Base-by-base conservation (phyloP, 2,888 invertebrate species). In the Cylindroiulus punctatus region DNA sequence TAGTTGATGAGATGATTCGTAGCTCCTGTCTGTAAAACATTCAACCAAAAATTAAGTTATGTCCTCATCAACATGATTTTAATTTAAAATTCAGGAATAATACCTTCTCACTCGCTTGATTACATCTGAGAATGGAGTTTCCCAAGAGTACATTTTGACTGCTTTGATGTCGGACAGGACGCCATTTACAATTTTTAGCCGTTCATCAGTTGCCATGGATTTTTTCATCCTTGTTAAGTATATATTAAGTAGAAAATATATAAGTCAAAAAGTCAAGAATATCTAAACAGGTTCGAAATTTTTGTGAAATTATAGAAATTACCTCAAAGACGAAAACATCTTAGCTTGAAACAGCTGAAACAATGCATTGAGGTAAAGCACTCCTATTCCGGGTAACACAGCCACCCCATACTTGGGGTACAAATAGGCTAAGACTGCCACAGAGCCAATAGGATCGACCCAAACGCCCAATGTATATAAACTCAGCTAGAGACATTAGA, bases 101-200 rank as follows among this genome's bases (percentile, higher is more conserved):
- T 36, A 94, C 91, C 93, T 93, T 89, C 98, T 92, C 0, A 96
- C 95, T 85, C 93, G 90, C 10, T 94, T 93, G 1, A 98, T 95
- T 22, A 97, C 93, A 88, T 94, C 93, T 87, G 95, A 95, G 90
- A 98, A 98, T 0, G 97, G 96, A 89, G 94, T 95, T 90, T 98
- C 98, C 93, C 98, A 98, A 3, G 97, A 96, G 90, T 98, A 98
- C 97, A 98, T 98, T 92, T 98, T 98, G 88, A 98, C 96, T 1
- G 97, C 96, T 92, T 97, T 95, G 91, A 99, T 97, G 84, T 97
- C 98, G 87, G 94, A 94, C 88, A 98, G 95, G 89, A 98, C 95
- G 93, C 98, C 98, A 90, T 96, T 97, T 97, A 98, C 98, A 84
- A 98, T 93, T 86, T 96, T 94, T 76, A 98, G 96, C 88, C 98